A percentile compares a stretch with the other conserved stretches of the same genome.
Conservation (phyloP, 2,888 invertebrate genomes). For the Conchocele bisecta region DNA sequence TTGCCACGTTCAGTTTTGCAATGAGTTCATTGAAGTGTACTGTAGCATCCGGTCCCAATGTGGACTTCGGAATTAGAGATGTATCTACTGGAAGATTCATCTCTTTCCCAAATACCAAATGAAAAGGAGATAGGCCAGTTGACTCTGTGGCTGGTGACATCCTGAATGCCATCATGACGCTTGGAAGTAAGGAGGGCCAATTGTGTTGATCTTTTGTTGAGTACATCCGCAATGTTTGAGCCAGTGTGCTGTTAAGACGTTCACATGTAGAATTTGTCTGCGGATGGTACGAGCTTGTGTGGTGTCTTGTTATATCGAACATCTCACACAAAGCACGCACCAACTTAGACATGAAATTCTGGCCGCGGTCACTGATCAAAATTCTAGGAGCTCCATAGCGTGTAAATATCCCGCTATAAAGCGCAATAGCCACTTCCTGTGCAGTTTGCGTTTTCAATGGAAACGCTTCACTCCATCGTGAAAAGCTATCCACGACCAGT, state of each 20-base stretch:
- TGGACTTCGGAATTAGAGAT: slow-evolving; percentile 31
- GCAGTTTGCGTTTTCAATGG: slow-evolving; percentile 50
- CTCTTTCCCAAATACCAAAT: slow-evolving; percentile 34
- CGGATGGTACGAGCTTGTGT: slow-evolving; percentile 55
- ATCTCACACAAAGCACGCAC: slow-evolving; percentile 52
- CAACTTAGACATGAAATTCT: slow-evolving; percentile 56
- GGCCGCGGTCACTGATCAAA: slow-evolving; percentile 48
- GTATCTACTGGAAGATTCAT: slow-evolving; percentile 40
- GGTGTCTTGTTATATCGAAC: slow-evolving; percentile 42
- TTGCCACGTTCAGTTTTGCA: not conserved
- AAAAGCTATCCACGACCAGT: slow-evolving; percentile 48
- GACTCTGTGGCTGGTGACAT: slow-evolving; percentile 37
- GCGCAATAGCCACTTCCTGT: slow-evolving; percentile 41
- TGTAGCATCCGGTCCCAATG: not conserved
- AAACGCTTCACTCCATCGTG: slow-evolving; percentile 55
- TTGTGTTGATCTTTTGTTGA: slow-evolving; percentile 40
- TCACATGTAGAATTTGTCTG: slow-evolving; percentile 54
- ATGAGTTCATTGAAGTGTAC: slow-evolving; percentile 22
- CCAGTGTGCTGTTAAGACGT: slow-evolving; percentile 38
- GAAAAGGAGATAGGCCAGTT: slow-evolving; percentile 44
- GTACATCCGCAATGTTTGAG: slow-evolving; percentile 41
- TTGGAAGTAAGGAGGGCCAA: slow-evolving; percentile 42
- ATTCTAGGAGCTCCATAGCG: slow-evolving; percentile 51
- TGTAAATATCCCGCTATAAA: slow-evolving; percentile 50
- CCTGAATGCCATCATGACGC: slow-evolving; percentile 58